These are phyloP conservation scores for Rhodeus uyekii DNA, from an alignment of 2,797 vertebrate species.

Conservation along the genomic window DNA sequence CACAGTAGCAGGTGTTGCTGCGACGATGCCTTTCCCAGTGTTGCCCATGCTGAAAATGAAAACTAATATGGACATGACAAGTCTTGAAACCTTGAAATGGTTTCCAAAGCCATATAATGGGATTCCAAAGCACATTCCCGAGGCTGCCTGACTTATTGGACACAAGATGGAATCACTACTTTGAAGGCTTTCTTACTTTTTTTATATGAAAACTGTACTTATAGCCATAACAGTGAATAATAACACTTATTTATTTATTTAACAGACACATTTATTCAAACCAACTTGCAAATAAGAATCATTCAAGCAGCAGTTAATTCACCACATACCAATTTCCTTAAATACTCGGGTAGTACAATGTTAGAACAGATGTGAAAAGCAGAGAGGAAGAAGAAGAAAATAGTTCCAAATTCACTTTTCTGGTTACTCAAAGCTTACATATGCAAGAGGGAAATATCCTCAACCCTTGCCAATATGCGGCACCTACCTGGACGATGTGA, in stretches of 20 bases:
- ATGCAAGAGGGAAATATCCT: no score
- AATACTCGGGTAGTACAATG: no score
- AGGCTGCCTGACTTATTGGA: conserved; percentile 60
- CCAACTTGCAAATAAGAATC: neutral
- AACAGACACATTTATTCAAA: neutral
- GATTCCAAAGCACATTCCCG: conserved; percentile 65
- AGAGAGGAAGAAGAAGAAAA: no score
- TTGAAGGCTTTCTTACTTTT: neutral
- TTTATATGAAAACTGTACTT: neutral
- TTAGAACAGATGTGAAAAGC: no score
- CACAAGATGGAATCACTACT: conserved; percentile 65
- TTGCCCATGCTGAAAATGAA: conserved; percentile 58
- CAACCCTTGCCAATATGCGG: no score
- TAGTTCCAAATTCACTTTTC: no score
- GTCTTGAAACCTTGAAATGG: conserved; percentile 65
- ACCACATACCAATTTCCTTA: neutral
- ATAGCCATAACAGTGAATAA: neutral
- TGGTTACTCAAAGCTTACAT: no score
- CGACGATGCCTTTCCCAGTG: conserved; percentile 40
- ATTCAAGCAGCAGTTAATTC: neutral
- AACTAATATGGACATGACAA: conserved; percentile 69
- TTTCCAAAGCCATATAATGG: conserved; percentile 62
- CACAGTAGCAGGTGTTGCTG: conserved; percentile 57
- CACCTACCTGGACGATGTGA: no score
- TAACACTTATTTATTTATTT: neutral